These are phyloP conservation scores for Heteropelma amictum DNA, from an alignment of 2,888 invertebrate genomes.

Conservation along the genomic window DNA sequence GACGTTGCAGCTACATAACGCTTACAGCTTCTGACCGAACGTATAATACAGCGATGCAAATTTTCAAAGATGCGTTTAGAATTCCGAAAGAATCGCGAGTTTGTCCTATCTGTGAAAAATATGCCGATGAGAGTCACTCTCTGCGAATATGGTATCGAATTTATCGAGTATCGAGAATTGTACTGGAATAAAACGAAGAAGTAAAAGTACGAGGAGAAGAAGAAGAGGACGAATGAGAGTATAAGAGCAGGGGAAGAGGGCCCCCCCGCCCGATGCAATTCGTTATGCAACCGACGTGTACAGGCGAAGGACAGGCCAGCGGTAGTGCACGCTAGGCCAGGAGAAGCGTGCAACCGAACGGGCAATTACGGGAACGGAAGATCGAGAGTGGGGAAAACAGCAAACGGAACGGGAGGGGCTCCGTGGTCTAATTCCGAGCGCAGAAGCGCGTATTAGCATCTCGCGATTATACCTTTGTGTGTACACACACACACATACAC, in stretches of 20 bases:
- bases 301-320: slow-evolving; percentile 58
- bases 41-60: too few relatives aligned
- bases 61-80: too few relatives aligned
- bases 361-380: slow-evolving; percentile 55
- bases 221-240: slow-evolving; percentile 7
- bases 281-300: slow-evolving; percentile 61
- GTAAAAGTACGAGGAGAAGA: background rate
- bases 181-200: background rate
- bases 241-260: slow-evolving; percentile 25
- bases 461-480: slow-evolving; percentile 38
- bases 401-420: slow-evolving; percentile 58
- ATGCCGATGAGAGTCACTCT: too few relatives aligned
- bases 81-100: too few relatives aligned
- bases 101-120: too few relatives aligned
- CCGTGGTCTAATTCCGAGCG: slow-evolving; percentile 65
- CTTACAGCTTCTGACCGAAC: too few relatives aligned
- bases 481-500: background rate
- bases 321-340: slow-evolving; percentile 20
- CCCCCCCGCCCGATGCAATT: slow-evolving; percentile 52
- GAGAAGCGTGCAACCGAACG: slow-evolving; percentile 48
- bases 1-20: too few relatives aligned
- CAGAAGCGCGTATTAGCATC: slow-evolving; percentile 41
- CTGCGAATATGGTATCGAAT: too few relatives aligned
- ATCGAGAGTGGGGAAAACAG: slow-evolving; percentile 30
- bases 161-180: too few relatives aligned